phyloP scores from a whole-genome alignment of 2,888 invertebrate genomes.

The Epinotia demarniana region DNA sequence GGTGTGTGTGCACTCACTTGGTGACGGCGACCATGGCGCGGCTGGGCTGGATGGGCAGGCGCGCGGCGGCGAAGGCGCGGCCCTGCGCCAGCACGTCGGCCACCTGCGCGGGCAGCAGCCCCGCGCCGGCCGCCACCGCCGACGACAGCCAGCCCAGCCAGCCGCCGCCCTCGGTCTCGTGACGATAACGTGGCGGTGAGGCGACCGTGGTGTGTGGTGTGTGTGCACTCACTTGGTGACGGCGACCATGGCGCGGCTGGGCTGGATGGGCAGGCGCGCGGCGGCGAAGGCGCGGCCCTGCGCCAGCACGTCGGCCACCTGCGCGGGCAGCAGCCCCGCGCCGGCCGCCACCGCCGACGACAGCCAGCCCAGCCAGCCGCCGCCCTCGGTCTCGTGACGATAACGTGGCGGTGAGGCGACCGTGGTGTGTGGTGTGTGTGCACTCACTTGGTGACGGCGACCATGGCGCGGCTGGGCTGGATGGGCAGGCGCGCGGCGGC shows the following conservation, averaged over 20 bases:
- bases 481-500: conserved; percentile 96
- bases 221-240: conserved; percentile 88
- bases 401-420: too few relatives aligned
- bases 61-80: conserved; percentile 97
- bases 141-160: conserved; percentile 97
- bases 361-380: conserved; percentile 96
- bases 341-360: conserved; percentile 92
- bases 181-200: too few relatives aligned
- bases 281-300: conserved; percentile 98
- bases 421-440: background rate
- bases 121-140: conserved; percentile 92
- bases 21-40: conserved; percentile 96
- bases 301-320: conserved; percentile 97
- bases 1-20: conserved; percentile 79
- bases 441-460: conserved; percentile 92
- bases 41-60: conserved; percentile 93
- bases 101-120: conserved; percentile 95
- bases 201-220: background rate
- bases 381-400: conserved; percentile 72
- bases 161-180: conserved; percentile 77
- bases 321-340: conserved; percentile 94
- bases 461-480: conserved; percentile 93
- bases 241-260: conserved; percentile 94
- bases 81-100: conserved; percentile 98
- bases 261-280: conserved; percentile 94